phyloP scores from a whole-genome alignment of 2,888 invertebrate genomes.

The Ochropleura plecta region DNA sequence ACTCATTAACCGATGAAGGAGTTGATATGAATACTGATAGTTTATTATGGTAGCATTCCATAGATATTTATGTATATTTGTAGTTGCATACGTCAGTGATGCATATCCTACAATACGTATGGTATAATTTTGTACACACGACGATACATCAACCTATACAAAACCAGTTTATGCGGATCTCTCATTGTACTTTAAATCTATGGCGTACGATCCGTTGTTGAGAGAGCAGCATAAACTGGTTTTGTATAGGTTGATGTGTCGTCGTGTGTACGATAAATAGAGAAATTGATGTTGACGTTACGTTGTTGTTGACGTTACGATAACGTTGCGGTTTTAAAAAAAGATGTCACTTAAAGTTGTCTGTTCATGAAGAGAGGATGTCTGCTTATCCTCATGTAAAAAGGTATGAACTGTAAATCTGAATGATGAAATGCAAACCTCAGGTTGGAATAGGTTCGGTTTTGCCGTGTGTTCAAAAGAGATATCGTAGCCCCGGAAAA shows the following conservation, averaged over 20 bases:
- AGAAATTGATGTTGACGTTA: not conserved
- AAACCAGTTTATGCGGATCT: too few species aligned
- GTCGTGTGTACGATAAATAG: not conserved
- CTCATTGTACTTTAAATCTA: too few species aligned
- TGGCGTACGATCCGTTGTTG: too few species aligned
- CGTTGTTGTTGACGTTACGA: too few species aligned
- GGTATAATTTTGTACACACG: too few species aligned
- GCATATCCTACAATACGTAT: not conserved
- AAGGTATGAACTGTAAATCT: not conserved
- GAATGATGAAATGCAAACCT: not conserved
- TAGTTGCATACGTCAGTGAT: too few species aligned
- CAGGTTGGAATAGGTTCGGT: not conserved
- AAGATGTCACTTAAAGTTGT: not conserved
- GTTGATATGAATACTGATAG: slow-evolving; percentile 1
- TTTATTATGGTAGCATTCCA: not conserved
- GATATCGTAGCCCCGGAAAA: too few species aligned
- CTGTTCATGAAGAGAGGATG: not conserved
- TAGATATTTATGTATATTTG: too few species aligned
- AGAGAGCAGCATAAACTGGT: too few species aligned
- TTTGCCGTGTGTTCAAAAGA: too few species aligned
- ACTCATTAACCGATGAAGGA: slow-evolving; percentile 21
- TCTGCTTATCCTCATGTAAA: not conserved
- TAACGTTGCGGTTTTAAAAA: not conserved
- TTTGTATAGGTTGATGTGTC: too few species aligned
- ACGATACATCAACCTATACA: too few species aligned